Base-by-base conservation (phyloP, 1,140 invertebrate genomes). In the Bombus affinis region DNA sequence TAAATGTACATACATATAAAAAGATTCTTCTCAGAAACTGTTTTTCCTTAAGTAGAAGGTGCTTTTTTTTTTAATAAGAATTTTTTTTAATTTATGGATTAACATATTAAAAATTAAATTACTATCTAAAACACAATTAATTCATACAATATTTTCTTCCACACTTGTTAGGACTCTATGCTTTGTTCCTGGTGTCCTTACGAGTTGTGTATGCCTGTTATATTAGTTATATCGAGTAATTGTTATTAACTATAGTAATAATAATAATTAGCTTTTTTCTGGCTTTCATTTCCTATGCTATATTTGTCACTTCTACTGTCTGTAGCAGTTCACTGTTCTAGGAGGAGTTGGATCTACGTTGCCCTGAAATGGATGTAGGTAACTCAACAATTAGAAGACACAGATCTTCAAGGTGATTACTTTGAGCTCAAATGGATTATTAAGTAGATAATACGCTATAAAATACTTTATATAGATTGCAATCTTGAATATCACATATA, bases 281-380 rank as follows among this genome's bases (percentile, higher is more conserved):
- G 18, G 4, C 32, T 87, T 62, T 57, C 62, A 42, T 77, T 25
- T 79, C 28, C 18, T n/a, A 15, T 12, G 62, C 9, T 83, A 70
- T 47, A 68, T 85, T 81, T 85, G 72, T 35, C 37, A 78, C 32
- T 91, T 88, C 86, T 91, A 94, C 89, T 92, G 91, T 94, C 92
- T 95, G 86, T 93, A 95, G 94, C 93, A 94, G 94, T 93, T 93
- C 82, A 80, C 73, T 92, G 93, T 95, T 95, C 89, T 86, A 95
- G 94, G 93, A 93, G 86, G 93, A 94, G 81, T 93, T 95, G 92
- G 94, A 95, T 88, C 90, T 95, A 81, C 93, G 94, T 39, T 95
- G 94, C 87, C 92, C 94, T 72, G 92, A 92, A 12, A 88, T 90
- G 59, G 93, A 93, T 66, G 91, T 93, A 86, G 93, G 92, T 85